Base-by-base conservation (phyloP, 2,888 invertebrate species). In the Melipona bicolor region DNA sequence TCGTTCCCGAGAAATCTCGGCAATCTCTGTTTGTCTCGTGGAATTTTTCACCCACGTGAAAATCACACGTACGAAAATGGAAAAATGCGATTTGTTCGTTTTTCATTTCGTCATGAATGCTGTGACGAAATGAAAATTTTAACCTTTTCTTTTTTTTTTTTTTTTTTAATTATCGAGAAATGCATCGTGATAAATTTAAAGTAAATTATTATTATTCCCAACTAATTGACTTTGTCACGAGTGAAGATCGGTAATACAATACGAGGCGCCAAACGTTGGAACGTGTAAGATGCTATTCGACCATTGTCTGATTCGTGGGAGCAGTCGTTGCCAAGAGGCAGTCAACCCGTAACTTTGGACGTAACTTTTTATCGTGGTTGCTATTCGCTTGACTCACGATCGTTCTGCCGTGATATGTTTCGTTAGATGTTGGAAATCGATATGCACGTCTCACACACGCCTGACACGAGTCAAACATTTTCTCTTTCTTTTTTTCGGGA, bases 261-360 rank as follows among this genome's bases (percentile, higher is more conserved):
- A 27, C 36, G 68, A 11, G 73, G 24, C 49, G 59, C 21, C 17
- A 3, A 24, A 27, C 15, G 43, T 56, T 9, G 11, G 56, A n/a
- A 73, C 32, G 50, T 32, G 65, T 65, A 62, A 79, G 52, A 43
- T 79, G 68, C 52, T 52, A 21, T 32, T 62, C 21, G 17, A 52
- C 61, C 56, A 77, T 70, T 80, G 68, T 54, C 52, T 50, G 77
- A 36, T 24, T 70, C 52, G 21, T 62, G 32, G 27, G 54, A 78
- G 65, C 54, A 36, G 56, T 21, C n/a, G 49, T 67, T 75, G 61
- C 65, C 36, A 50, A 61, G 59, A 69, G 61, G 68, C 17, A 6
- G 54, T 32, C 32, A 43, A 72, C 64, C 43, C 27, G 64, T 13
- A 50, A 50, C 49, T 50, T 24, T 43, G 43, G n/a, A n/a, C 24